Base-by-base conservation (phyloP, 1,140 invertebrate species). In the Cotesia typhae region DNA sequence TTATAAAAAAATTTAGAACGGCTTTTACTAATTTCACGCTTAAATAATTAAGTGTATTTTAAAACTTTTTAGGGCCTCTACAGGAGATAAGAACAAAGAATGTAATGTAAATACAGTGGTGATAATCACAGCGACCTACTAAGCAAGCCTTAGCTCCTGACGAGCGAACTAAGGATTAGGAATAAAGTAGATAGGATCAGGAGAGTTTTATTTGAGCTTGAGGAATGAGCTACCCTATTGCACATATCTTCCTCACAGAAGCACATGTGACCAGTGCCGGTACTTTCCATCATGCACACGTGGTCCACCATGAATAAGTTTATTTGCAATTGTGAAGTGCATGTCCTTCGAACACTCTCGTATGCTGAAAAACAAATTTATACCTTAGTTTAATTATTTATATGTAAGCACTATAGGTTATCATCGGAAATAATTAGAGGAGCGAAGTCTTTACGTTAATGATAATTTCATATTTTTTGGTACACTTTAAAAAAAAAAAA, bases 251-350 rank as follows among this genome's bases (percentile, higher is more conserved):
- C 94, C 90, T 97, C 95, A 91, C 96, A 98, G 91, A 97, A 97
- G 90, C 96, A 97, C 95, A 97, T 97, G 90, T 97, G 94, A 88
- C 96, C 96, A 84, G 92, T 95, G 88, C 95, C 95, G 89, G 94
- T 95, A 92, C 95, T 95, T 94, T 97, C 95, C 92, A 94, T 94
- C 95, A 98, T 97, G 91, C 96, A 97, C 87, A 98, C 96, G 89
- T 97, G 95, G 90, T 97, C 95, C 84, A 98, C 96, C 95, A 97
- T 97, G 90, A 97, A 97, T 82, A 97, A 90, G 87, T 97, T 97
- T 89, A 98, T 97, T 86, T 96, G 93, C 70, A 98, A 89, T 79
- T 96, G 94, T 73, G 94, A 94, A 51, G 95, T 97, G 87, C 96
- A 98, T 64, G 95, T 96, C 79, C 95, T 90, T 75, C 94, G 90